Percentiles rank a stretch among this genome's conserved stretches.
phyloP scores from a whole-genome alignment of 2,113 vertebrate genomes.

The Archilochus colubris region DNA sequence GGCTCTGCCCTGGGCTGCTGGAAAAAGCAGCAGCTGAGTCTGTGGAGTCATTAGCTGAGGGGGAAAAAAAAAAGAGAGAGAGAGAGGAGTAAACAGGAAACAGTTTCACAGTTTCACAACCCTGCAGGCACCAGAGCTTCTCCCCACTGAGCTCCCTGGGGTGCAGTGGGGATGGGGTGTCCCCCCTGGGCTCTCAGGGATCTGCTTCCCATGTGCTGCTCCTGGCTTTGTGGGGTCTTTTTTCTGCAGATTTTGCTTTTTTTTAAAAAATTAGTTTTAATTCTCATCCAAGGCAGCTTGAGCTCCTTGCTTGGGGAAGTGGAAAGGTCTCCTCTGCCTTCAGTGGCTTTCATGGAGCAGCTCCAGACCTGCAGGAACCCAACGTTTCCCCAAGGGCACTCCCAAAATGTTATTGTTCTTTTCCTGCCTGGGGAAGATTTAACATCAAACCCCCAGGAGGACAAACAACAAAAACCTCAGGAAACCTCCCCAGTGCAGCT shows the following conservation, averaged over 20 bases:
- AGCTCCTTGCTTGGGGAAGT: background rate
- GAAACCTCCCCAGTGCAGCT: background rate
- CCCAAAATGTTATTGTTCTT: background rate
- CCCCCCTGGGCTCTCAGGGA: background rate
- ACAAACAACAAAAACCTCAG: too few species aligned
- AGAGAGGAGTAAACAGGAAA: conserved; percentile 49
- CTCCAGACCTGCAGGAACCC: background rate
- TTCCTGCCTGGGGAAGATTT: background rate
- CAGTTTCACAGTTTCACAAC: conserved; percentile 11
- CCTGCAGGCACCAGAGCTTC: background rate
- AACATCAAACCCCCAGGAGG: background rate
- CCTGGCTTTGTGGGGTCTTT: background rate
- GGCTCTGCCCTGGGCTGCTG: background rate
- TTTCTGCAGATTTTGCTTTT: background rate
- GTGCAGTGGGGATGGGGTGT: background rate
- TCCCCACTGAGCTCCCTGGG: background rate
- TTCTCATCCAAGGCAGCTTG: accelerated
- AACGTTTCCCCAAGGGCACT: background rate
- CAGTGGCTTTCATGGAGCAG: background rate
- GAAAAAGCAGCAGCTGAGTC: accelerated
- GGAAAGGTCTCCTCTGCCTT: background rate
- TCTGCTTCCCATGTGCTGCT: accelerated
- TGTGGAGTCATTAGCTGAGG: accelerated
- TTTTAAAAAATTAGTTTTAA: too few species aligned
- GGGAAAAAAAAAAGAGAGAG: background rate